Percentiles rank a stretch among this genome's conserved stretches.
These are phyloP conservation scores for Abscondita cerata DNA, from an alignment of 2,888 invertebrate genomes.

Conservation along the genomic window DNA sequence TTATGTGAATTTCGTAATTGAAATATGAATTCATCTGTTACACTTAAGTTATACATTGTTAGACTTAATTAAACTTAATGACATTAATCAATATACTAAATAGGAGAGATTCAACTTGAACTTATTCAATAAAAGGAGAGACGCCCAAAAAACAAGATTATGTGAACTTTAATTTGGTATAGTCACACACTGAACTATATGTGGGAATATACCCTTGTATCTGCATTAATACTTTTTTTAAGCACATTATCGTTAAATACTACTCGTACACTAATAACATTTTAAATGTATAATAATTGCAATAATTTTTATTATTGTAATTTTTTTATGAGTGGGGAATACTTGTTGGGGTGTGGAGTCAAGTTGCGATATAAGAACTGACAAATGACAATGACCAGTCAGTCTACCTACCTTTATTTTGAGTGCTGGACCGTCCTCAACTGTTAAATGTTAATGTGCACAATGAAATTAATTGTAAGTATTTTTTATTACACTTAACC, in stretches of 20 bases:
- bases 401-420: conserved; percentile 30
- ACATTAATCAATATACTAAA: conserved; percentile 22
- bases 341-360: conserved; percentile 34
- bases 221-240: no score
- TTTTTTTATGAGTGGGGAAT: conserved; percentile 36
- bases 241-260: neutral
- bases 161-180: conserved; percentile 8
- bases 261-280: neutral
- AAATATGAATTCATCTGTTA: no score
- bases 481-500: conserved; percentile 6
- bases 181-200: no score
- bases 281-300: neutral
- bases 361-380: conserved; percentile 35
- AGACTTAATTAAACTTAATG: neutral
- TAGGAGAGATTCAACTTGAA: conserved; percentile 8
- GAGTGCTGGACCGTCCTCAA: conserved; percentile 32
- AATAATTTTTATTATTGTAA: neutral
- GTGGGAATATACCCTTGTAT: no score
- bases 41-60: no score
- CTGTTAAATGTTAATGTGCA: conserved; percentile 19
- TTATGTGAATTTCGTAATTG: no score
- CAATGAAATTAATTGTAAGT: conserved; percentile 32
- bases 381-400: conserved; percentile 37
- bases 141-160: conserved; percentile 16
- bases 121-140: conserved; percentile 9